Conservation (phyloP, 2,113 vertebrate species). For the Neomonachus schauinslandi region DNA sequence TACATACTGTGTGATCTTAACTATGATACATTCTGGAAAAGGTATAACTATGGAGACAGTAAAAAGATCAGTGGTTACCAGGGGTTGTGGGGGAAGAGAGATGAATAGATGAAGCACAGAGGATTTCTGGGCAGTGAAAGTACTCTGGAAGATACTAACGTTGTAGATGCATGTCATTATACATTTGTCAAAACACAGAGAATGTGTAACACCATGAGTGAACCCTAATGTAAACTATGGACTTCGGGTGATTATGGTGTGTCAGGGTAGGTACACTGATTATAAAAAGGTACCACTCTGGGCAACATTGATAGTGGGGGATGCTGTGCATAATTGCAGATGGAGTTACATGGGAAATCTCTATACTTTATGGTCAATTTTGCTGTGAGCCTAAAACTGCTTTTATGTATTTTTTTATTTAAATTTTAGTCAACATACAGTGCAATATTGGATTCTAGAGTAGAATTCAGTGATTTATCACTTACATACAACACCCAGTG, state of each 20-base stretch:
- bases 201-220: fast-evolving
- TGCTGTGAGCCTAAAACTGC: background rate
- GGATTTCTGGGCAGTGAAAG: background rate
- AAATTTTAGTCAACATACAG: background rate
- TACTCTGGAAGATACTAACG: fast-evolving
- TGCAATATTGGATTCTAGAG: background rate
- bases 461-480: background rate
- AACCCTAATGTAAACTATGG: background rate
- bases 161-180: fast-evolving
- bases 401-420: background rate
- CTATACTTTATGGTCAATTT: background rate
- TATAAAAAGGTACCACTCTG: fast-evolving
- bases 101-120: background rate
- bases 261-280: fast-evolving
- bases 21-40: background rate
- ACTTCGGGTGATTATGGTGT: fast-evolving
- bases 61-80: background rate
- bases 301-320: fast-evolving
- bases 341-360: fast-evolving
- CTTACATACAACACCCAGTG: background rate
- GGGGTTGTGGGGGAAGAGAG: background rate
- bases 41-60: too few species aligned
- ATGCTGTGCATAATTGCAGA: fast-evolving
- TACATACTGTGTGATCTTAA: fast-evolving
- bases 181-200: background rate